Base-by-base conservation (phyloP, 1,140 invertebrate genomes). In the Drusus annulatus region DNA sequence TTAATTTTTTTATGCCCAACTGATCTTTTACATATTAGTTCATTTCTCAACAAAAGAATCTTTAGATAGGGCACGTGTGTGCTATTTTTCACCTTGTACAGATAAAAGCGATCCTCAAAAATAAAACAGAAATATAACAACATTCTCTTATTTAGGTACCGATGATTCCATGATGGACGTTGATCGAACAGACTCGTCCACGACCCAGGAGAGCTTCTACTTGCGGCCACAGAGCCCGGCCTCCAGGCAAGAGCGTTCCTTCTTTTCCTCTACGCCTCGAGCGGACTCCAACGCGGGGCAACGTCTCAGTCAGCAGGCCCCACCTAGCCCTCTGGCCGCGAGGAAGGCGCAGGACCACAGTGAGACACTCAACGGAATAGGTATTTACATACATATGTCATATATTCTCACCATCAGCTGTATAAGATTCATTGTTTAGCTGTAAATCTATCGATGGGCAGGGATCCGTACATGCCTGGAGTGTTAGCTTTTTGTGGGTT, bases 201-300 rank as follows among this genome's bases (percentile, higher is more conserved):
- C 78, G 15, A 21, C 51, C 0, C 23, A 36, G 52, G 78, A 79
- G 45, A 62, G 78, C 13, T 79, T 79, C 36, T 79, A 73, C 23
- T 19, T 79, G n/a, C 23, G 51, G 17, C 78, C 78, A 3, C 54
- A 62, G 52, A 69, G 63, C 25, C 78, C 78, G 0, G 68, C 78
- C 15, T 73, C 78, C 23, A 23, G 45, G 10, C 54, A 60, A 17
- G 78, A 79, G 56, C 19, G 68, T 2, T 79, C 78, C 17, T 79
- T 79, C 68, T 73, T 79, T 15, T 63, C 78, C 5, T 79, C 78
- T 15, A 79, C 78, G 5, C 78, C 78, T 3, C 51, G 65, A 54
- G 78, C 63, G 0, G 76, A 78, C 51, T 54, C 50, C 69, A 74
- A 23, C 13, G 28, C 54, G 31, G 74, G 28, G 17, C 69, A 74